These are phyloP conservation scores for Ariolimax columbianus DNA, from an alignment of 2,888 invertebrate species.

Conservation along the genomic window DNA sequence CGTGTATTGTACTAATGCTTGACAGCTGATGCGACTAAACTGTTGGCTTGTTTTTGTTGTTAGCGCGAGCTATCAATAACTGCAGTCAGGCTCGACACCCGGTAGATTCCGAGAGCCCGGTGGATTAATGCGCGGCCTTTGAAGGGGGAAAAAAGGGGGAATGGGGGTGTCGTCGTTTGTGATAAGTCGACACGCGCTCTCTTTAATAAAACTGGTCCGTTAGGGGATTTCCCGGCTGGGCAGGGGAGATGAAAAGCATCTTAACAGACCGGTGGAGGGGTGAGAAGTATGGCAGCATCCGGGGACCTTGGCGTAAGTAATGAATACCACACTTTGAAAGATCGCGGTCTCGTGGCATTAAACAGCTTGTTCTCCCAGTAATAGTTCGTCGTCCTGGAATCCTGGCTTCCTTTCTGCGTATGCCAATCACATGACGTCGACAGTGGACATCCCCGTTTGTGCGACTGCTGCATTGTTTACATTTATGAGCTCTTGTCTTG, in stretches of 20 bases:
- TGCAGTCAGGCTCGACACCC: constrained; percentile 6
- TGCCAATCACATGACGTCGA: too few relatives aligned
- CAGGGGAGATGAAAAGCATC: neutral
- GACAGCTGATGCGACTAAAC: constrained; percentile 10
- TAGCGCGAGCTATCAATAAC: constrained; percentile 24
- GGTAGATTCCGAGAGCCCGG: constrained; percentile 25
- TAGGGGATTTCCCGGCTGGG: constrained; percentile 33
- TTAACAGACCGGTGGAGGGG: neutral
- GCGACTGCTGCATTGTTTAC: too few relatives aligned
- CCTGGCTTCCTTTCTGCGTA: too few relatives aligned
- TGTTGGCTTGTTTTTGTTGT: constrained; percentile 21
- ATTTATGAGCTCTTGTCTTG: too few relatives aligned
- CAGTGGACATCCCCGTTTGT: too few relatives aligned
- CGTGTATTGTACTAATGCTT: neutral
- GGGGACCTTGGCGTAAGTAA: neutral
- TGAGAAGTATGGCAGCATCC: neutral
- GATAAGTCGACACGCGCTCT: constrained; percentile 23
- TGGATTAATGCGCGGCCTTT: constrained; percentile 24
- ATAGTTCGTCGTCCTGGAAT: too few relatives aligned
- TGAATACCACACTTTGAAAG: neutral
- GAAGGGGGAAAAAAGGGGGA: neutral
- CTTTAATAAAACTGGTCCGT: neutral
- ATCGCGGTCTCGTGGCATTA: neutral
- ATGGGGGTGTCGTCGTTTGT: constrained; percentile 4
- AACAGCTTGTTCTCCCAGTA: neutral